Conservation (phyloP, 2,113 vertebrate genomes). For the Caloenas nicobarica region DNA sequence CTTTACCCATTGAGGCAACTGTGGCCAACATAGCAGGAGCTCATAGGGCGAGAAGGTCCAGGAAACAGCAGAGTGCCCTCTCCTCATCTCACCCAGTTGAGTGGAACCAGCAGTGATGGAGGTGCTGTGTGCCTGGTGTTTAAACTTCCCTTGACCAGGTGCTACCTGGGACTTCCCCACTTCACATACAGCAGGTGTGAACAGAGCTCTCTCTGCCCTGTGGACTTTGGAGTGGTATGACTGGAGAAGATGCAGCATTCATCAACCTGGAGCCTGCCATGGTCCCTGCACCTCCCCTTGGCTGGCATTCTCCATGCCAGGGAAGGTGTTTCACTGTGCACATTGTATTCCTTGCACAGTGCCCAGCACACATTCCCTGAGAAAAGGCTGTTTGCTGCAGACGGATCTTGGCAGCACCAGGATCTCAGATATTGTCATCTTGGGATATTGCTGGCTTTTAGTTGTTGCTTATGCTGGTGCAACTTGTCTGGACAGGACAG, state of each 20-base stretch:
- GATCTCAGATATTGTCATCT: not conserved
- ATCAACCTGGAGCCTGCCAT: not conserved
- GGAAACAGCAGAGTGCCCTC: not conserved
- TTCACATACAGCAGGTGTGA: not conserved
- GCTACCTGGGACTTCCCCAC: not conserved
- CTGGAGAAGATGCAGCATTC: not conserved
- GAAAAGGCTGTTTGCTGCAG: not conserved
- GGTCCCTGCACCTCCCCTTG: not conserved
- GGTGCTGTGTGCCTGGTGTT: not conserved
- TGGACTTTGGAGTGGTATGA: not conserved
- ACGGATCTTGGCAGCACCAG: not conserved
- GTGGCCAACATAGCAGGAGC: not conserved
- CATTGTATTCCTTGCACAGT: accelerated
- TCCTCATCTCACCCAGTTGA: not conserved
- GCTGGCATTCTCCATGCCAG: not conserved
- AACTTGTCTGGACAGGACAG: conserved; percentile 36
- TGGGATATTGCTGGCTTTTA: not conserved
- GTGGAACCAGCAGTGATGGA: not conserved
- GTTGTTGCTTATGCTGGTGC: not conserved
- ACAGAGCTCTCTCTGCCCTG: not conserved
- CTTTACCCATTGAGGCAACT: not conserved
- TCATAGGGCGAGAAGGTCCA: not conserved
- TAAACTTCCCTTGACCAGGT: not conserved
- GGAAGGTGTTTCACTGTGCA: not conserved
- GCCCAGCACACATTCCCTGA: not conserved